phyloP scores from a whole-genome alignment of 2,888 invertebrate genomes.

The Epinotia ramella region DNA sequence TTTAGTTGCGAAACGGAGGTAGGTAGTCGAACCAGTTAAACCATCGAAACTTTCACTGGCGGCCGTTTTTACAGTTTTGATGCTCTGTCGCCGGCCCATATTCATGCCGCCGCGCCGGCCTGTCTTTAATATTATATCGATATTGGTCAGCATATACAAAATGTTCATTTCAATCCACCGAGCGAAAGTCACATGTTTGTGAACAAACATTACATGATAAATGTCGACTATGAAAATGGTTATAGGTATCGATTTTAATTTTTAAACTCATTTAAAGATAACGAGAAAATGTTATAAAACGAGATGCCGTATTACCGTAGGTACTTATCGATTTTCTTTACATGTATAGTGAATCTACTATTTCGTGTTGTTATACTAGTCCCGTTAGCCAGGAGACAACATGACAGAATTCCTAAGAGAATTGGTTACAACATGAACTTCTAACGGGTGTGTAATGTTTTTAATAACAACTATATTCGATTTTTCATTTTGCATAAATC shows the following conservation, averaged over 20 bases:
- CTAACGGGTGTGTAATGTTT: too few relatives aligned
- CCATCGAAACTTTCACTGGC: too few relatives aligned
- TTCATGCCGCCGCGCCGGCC: conserved; percentile 61
- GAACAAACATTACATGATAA: conserved; percentile 55
- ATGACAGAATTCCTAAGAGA: too few relatives aligned
- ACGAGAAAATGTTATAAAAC: background rate
- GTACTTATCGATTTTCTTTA: background rate
- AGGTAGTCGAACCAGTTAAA: too few relatives aligned
- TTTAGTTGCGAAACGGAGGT: too few relatives aligned
- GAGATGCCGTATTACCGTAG: background rate
- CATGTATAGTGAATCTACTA: background rate
- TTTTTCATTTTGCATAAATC: too few relatives aligned
- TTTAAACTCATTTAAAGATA: background rate
- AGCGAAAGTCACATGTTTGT: conserved; percentile 59
- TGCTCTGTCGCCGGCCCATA: conserved; percentile 42
- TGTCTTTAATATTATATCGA: conserved; percentile 73
- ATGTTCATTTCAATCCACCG: conserved; percentile 58
- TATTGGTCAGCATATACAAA: conserved; percentile 60
- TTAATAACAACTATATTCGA: too few relatives aligned
- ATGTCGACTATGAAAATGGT: conserved; percentile 29
- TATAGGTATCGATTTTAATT: conserved; percentile 19
- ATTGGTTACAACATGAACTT: too few relatives aligned
- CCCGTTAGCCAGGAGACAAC: too few relatives aligned
- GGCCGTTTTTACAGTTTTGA: background rate
- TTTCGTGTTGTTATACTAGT: too few relatives aligned